Conservation (phyloP, 2,888 invertebrate genomes). For the Agriopis marginaria region DNA sequence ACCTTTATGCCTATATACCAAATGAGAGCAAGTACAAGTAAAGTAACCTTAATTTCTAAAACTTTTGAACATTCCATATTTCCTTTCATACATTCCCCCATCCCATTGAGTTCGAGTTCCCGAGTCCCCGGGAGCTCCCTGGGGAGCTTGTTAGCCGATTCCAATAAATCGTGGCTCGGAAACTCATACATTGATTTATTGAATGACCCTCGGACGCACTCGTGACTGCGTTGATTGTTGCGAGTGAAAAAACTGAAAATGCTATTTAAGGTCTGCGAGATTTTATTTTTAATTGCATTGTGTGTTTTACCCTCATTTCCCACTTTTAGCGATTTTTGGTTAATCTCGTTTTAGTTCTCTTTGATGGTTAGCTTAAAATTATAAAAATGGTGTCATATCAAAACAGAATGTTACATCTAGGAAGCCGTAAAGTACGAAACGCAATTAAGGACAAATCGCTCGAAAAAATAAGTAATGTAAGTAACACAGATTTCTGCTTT, state of each 20-base stretch:
- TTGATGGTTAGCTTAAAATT: too few species aligned
- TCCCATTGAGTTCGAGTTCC: conserved; percentile 3
- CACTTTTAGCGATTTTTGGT: too few species aligned
- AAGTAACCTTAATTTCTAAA: conserved; percentile 10
- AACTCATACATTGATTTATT: conserved; percentile 46
- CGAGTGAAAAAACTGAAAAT: conserved; percentile 29
- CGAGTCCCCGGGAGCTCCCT: conserved; percentile 31
- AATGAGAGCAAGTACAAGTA: neutral
- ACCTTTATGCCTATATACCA: too few species aligned
- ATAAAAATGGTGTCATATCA: too few species aligned
- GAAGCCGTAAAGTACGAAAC: too few species aligned
- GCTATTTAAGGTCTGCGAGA: conserved; percentile 6
- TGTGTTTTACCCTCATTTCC: too few species aligned
- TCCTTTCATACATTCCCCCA: conserved; percentile 16
- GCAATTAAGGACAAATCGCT: too few species aligned
- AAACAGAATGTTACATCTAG: too few species aligned
- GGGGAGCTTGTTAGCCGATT: conserved; percentile 59
- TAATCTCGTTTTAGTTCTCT: too few species aligned
- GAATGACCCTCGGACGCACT: conserved; percentile 36
- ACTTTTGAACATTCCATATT: conserved; percentile 13
- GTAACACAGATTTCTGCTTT: too few species aligned
- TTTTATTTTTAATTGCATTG: conserved; percentile 1
- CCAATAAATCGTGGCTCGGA: conserved; percentile 49
- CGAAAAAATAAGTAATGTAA: too few species aligned
- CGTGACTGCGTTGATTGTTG: conserved; percentile 37